A percentile compares a stretch with the other conserved stretches of the same genome.
Evolutionary conservation across 2,888 invertebrate genomes (phyloP).

Genomic region (Crematogaster levior): DNA sequence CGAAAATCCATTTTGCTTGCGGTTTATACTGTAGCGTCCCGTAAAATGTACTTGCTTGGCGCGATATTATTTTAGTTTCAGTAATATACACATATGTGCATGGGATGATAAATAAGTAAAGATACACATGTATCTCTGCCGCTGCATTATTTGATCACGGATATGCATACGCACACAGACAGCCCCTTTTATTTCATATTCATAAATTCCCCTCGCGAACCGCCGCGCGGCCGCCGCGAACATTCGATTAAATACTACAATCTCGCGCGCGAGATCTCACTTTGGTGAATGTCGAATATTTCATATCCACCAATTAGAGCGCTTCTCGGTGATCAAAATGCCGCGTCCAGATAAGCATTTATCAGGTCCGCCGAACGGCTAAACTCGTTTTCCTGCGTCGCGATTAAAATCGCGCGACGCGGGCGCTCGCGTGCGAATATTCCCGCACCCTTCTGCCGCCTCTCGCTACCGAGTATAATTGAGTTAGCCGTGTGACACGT

Average conservation of each 20-base stretch:
- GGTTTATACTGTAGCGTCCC: not conserved
- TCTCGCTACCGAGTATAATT: slow-evolving; percentile 74
- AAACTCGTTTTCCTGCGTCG: slow-evolving; percentile 60
- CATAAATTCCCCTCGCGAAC: slow-evolving; percentile 16
- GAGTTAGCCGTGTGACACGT: slow-evolving; percentile 78
- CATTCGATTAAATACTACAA: slow-evolving; percentile 45
- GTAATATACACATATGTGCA: not conserved
- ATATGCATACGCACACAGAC: not conserved
- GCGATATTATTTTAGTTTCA: not conserved
- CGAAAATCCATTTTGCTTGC: slow-evolving; percentile 19
- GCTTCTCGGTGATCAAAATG: slow-evolving; percentile 53
- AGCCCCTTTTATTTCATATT: slow-evolving; percentile 20
- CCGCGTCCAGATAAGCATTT: slow-evolving; percentile 53
- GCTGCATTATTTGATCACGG: not conserved
- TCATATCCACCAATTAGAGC: slow-evolving; percentile 53
- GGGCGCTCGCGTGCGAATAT: slow-evolving; percentile 46
- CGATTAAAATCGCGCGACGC: slow-evolving; percentile 66
- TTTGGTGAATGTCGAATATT: slow-evolving; percentile 46
- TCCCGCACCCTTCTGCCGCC: slow-evolving; percentile 21
- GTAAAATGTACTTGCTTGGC: not conserved
- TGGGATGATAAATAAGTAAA: not conserved
- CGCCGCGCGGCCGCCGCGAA: not conserved
- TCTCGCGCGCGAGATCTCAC: slow-evolving; percentile 44
- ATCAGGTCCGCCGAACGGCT: slow-evolving; percentile 56
- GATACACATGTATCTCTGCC: not conserved